A percentile compares a stretch with the other conserved stretches of the same genome.
phyloP scores from a whole-genome alignment of 2,888 invertebrate genomes.

The Carabus problematicus region DNA sequence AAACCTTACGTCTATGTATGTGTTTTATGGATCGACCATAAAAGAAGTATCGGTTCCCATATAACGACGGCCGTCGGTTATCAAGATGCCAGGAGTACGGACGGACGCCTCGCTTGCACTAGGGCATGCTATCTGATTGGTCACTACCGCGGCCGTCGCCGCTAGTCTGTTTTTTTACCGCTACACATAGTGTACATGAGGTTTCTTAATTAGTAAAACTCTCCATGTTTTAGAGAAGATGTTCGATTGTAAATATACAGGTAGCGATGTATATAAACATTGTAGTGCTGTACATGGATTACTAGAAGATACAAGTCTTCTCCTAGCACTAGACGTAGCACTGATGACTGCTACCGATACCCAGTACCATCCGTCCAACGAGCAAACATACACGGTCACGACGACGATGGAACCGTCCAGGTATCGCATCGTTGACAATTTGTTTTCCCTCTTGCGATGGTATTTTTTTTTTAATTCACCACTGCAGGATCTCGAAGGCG shows the following conservation, averaged over 20 bases:
- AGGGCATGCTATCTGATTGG: background rate
- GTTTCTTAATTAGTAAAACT: constrained; percentile 19
- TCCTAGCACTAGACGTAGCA: background rate
- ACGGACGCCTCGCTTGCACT: constrained; percentile 5
- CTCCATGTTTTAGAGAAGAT: background rate
- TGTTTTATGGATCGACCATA: constrained; percentile 6
- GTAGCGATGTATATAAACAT: background rate
- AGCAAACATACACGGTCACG: background rate
- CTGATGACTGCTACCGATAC: constrained; percentile 4
- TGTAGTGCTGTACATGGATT: background rate
- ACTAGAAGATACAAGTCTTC: background rate
- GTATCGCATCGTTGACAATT: background rate
- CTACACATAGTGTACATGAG: constrained; percentile 1
- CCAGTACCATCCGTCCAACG: too few relatives aligned
- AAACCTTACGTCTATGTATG: background rate
- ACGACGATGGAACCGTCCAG: background rate
- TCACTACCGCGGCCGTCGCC: background rate
- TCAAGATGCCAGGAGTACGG: constrained; percentile 3
- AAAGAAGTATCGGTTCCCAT: background rate
- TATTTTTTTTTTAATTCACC: constrained; percentile 1
- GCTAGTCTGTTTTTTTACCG: constrained; percentile 7
- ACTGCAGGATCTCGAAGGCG: background rate
- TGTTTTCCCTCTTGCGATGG: background rate
- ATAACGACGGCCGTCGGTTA: background rate
- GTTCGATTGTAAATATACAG: constrained; percentile 5